These are phyloP conservation scores for Rhinopithecus roxellana DNA, from an alignment of 2,113 vertebrate species.

Conservation along the genomic window DNA sequence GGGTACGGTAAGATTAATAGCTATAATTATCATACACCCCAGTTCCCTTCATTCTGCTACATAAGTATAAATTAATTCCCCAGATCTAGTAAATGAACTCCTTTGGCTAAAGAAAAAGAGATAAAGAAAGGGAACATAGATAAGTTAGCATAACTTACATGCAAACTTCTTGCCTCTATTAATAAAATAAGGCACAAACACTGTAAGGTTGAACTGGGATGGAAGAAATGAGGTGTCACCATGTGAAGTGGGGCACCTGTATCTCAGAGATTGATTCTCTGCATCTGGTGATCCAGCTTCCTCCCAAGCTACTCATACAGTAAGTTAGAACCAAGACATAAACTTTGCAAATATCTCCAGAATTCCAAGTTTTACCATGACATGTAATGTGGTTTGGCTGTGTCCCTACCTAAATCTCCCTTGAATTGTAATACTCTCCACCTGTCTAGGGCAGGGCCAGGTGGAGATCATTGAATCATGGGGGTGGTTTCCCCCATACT, in stretches of 20 bases:
- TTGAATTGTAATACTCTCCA: too few species aligned
- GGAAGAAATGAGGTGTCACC: too few species aligned
- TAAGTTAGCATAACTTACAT: not conserved
- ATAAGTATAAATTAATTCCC: not conserved
- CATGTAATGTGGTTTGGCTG: too few species aligned
- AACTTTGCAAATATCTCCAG: not conserved
- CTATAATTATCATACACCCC: not conserved
- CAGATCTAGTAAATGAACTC: not conserved
- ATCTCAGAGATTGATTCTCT: not conserved
- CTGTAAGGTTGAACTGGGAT: not conserved
- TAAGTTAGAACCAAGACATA: not conserved
- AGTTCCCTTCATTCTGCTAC: not conserved
- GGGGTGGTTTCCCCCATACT: too few species aligned
- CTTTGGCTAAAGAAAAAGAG: not conserved
- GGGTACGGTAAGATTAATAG: not conserved
- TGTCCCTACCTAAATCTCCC: too few species aligned
- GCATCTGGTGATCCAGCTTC: not conserved
- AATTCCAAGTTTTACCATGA: not conserved
- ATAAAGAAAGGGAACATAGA: not conserved
- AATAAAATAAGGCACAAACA: not conserved
- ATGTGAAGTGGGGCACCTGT: fast-evolving
- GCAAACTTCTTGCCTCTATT: not conserved
- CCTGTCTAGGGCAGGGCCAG: too few species aligned
- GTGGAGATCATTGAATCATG: too few species aligned
- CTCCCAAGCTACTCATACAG: not conserved